phyloP scores from a whole-genome alignment of 2,113 vertebrate genomes.

The Poicephalus gulielmi region DNA sequence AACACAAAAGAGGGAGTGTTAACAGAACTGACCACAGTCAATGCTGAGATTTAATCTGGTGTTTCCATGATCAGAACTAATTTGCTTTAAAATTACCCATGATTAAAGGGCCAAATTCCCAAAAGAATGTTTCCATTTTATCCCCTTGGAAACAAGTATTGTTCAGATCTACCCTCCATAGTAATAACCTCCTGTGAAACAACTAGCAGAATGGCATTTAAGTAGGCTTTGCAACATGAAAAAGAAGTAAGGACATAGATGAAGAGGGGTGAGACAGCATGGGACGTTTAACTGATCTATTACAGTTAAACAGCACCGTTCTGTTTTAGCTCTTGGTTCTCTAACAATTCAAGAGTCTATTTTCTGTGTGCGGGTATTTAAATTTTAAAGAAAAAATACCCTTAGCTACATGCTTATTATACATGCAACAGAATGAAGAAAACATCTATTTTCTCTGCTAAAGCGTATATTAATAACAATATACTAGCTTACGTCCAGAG shows the following conservation, averaged over 20 bases:
- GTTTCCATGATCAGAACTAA: background rate
- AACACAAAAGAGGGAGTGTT: background rate
- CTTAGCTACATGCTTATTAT: background rate
- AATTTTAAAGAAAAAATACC: background rate
- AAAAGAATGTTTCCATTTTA: background rate
- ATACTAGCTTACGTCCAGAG: background rate
- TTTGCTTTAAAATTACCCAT: slow-evolving; percentile 11
- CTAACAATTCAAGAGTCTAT: background rate
- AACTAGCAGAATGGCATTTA: background rate
- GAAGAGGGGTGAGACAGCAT: background rate
- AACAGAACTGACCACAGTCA: background rate
- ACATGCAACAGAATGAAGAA: background rate
- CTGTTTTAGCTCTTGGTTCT: background rate
- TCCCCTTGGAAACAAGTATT: background rate
- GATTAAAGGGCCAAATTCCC: slow-evolving; percentile 25
- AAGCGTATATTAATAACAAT: background rate
- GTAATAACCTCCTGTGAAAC: background rate
- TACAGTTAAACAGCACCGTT: background rate
- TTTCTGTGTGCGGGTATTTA: background rate
- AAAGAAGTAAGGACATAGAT: background rate
- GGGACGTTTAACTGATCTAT: background rate
- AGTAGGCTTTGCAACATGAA: background rate
- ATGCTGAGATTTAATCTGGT: background rate
- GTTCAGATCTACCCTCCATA: background rate
- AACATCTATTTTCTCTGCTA: background rate